Conservation (phyloP, 1,140 invertebrate species). For the Leptinotarsa texana region DNA sequence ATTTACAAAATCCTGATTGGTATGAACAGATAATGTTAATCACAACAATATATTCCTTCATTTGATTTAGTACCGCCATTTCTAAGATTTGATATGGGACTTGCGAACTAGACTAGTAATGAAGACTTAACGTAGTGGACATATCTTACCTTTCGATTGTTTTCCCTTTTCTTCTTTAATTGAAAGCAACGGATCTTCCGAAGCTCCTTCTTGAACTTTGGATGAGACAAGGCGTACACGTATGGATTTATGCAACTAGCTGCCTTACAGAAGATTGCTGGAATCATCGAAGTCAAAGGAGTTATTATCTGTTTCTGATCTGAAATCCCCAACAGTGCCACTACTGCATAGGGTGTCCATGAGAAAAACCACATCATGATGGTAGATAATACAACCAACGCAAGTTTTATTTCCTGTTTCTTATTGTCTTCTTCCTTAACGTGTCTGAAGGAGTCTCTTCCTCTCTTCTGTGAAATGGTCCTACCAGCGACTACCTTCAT, state of each 20-base stretch:
- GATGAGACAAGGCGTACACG: slow-evolving; percentile 73
- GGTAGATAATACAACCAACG: slow-evolving; percentile 67
- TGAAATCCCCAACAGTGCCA: slow-evolving; percentile 72
- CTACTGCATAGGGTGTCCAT: slow-evolving; percentile 77
- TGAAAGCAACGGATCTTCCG: slow-evolving; percentile 23
- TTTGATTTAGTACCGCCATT: too few relatives aligned
- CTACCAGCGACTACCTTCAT: slow-evolving; percentile 62
- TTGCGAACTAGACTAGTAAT: too few relatives aligned
- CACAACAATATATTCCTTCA: too few relatives aligned
- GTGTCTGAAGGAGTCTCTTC: slow-evolving; percentile 59
- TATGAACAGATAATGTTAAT: too few relatives aligned
- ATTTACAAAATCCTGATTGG: too few relatives aligned
- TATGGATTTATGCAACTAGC: slow-evolving; percentile 77
- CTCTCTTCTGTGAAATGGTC: not conserved
- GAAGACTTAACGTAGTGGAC: too few relatives aligned
- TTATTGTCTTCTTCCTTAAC: slow-evolving; percentile 67
- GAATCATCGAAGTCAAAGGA: slow-evolving; percentile 72
- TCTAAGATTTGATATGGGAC: too few relatives aligned
- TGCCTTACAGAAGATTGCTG: slow-evolving; percentile 75
- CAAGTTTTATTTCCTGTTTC: slow-evolving; percentile 69
- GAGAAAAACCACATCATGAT: slow-evolving; percentile 73
- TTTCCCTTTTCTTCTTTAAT: slow-evolving; percentile 5
- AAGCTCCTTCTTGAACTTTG: slow-evolving; percentile 59
- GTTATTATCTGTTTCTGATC: slow-evolving; percentile 66
- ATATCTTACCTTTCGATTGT: slow-evolving; percentile 12